A percentile compares a stretch with the other conserved stretches of the same genome.
Evolutionary conservation across 2,113 vertebrate genomes (phyloP).

Genomic region (Otocyon megalotis): DNA sequence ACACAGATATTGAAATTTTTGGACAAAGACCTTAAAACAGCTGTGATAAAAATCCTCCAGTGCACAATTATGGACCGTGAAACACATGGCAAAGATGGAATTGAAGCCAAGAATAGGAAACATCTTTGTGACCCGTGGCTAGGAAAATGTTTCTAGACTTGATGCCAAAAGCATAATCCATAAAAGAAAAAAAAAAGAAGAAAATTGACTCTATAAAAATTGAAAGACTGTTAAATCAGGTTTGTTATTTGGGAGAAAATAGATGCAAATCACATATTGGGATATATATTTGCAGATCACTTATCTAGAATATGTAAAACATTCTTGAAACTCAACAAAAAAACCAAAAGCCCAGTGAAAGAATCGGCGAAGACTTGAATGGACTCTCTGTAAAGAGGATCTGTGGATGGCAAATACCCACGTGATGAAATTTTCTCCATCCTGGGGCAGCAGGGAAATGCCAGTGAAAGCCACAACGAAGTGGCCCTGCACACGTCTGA

Average conservation of each 20-base stretch:
- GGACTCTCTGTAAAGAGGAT: not conserved
- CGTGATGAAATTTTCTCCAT: not conserved
- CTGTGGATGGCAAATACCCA: fast-evolving
- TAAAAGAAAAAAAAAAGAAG: not conserved
- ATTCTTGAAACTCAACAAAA: not conserved
- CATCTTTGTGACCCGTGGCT: not conserved
- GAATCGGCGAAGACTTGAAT: not conserved
- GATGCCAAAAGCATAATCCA: not conserved
- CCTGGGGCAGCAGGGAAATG: not conserved
- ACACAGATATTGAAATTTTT: not conserved
- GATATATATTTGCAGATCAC: not conserved
- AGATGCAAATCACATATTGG: not conserved
- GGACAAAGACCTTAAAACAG: not conserved
- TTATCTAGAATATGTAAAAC: not conserved
- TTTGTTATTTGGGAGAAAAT: not conserved
- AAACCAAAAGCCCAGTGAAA: not conserved
- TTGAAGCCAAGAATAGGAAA: not conserved
- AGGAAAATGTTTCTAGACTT: not conserved
- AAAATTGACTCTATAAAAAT: conserved; percentile 4
- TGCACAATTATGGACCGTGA: not conserved
- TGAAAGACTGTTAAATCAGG: not conserved
- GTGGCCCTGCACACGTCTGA: fast-evolving
- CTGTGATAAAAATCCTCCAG: not conserved
- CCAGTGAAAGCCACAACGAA: not conserved
- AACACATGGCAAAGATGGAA: not conserved